A percentile compares a stretch with the other conserved stretches of the same genome.
Conservation (phyloP, 2,797 vertebrate genomes). For the Mallotus villosus region DNA sequence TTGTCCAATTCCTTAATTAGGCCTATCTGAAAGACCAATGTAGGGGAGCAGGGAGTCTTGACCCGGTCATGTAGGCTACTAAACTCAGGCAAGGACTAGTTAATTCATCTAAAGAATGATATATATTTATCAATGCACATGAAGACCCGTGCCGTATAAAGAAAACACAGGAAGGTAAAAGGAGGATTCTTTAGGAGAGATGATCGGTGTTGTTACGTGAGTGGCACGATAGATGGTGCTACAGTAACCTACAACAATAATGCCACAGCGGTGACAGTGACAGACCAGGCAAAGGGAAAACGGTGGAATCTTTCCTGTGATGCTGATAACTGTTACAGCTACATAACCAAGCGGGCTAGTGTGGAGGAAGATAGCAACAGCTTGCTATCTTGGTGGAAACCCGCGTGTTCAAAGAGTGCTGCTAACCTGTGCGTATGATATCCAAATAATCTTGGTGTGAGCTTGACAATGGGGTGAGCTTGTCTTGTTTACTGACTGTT, state of each 20-base stretch:
- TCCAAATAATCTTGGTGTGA: constrained; percentile 11
- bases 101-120: too few species aligned
- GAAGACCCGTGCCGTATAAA: too few species aligned
- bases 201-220: neutral
- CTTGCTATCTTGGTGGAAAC: neutral
- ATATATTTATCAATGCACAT: too few species aligned
- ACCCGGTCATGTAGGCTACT: too few species aligned
- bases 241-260: neutral
- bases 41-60: too few species aligned
- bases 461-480: constrained; percentile 20
- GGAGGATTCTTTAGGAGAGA: too few species aligned
- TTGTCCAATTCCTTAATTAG: too few species aligned
- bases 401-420: neutral
- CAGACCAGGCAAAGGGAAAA: neutral
- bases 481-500: neutral
- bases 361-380: neutral
- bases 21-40: too few species aligned
- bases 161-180: too few species aligned
- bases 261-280: neutral
- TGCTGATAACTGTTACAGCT: neutral
- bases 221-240: constrained; percentile 14
- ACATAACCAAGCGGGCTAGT: constrained; percentile 38
- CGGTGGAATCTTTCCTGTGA: neutral
- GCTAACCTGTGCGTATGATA: neutral
- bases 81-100: too few species aligned